Evolutionary conservation across 2,113 vertebrate genomes (phyloP).

Genomic region (Sander vitreus): DNA sequence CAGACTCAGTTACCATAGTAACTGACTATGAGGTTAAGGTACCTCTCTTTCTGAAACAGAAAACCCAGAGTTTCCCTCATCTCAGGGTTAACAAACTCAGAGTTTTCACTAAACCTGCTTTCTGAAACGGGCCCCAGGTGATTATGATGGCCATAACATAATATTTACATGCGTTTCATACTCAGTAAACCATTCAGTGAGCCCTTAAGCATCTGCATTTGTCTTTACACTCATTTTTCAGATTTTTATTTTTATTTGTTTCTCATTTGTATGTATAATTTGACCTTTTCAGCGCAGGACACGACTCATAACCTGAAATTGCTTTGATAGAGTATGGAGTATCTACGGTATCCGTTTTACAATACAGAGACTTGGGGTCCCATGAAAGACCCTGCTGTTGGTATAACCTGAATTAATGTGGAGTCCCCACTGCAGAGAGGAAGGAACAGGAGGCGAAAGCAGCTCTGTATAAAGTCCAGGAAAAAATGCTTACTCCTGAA

Average conservation of each 20-base stretch:
- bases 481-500: conserved; percentile 54
- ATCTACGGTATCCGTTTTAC: conserved; percentile 24
- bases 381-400: conserved; percentile 38
- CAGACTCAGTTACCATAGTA: too few species aligned
- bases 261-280: background rate
- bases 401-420: conserved; percentile 53
- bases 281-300: background rate
- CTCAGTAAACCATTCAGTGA: background rate
- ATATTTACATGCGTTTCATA: background rate
- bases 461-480: background rate
- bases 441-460: conserved; percentile 1
- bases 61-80: too few species aligned
- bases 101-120: too few species aligned
- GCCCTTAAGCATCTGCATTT: background rate
- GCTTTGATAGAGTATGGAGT: background rate
- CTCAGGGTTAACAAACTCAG: too few species aligned
- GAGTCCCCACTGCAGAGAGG: conserved; percentile 30
- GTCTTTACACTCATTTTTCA: background rate
- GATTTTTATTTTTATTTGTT: background rate
- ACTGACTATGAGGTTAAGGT: too few species aligned
- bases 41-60: too few species aligned
- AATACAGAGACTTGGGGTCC: conserved; percentile 32
- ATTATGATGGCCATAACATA: background rate
- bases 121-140: background rate
- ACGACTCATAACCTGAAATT: background rate